phyloP scores from a whole-genome alignment of 2,888 invertebrate species.

The Teleogryllus oceanicus region DNA sequence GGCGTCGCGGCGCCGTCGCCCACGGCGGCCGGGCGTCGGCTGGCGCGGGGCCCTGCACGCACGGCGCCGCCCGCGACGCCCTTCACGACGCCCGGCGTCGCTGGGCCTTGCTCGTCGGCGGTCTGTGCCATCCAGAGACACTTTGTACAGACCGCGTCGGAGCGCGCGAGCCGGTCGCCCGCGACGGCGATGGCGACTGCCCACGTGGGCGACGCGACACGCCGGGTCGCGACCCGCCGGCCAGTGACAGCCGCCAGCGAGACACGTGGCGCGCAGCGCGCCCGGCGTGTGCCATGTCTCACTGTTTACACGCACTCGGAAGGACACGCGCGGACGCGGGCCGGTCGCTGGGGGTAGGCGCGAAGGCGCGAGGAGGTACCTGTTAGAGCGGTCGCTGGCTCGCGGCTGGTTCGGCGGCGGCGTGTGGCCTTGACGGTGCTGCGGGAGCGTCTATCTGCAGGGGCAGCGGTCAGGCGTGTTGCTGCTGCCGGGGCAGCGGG shows the following conservation, averaged over 20 bases:
- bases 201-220: conserved; percentile 11
- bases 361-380: background rate
- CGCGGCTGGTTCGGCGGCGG: background rate
- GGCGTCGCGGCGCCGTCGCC: background rate
- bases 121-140: background rate
- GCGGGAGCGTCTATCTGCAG: background rate
- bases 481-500: background rate
- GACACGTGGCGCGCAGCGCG: background rate
- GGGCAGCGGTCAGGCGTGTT: background rate
- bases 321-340: background rate
- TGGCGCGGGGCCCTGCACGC: background rate
- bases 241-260: background rate
- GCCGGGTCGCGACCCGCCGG: background rate
- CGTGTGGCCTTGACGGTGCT: background rate
- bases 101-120: background rate
- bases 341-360: background rate
- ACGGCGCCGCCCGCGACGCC: background rate
- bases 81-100: background rate
- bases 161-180: background rate
- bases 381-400: background rate
- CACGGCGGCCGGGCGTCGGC: background rate
- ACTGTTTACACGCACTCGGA: background rate
- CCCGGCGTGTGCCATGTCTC: background rate
- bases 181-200: background rate
- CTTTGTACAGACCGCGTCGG: background rate